Percentiles rank a stretch among this genome's conserved stretches.
Evolutionary conservation across 2,797 vertebrate species (phyloP).

Genomic region (Acestrorhynchus altus): DNA sequence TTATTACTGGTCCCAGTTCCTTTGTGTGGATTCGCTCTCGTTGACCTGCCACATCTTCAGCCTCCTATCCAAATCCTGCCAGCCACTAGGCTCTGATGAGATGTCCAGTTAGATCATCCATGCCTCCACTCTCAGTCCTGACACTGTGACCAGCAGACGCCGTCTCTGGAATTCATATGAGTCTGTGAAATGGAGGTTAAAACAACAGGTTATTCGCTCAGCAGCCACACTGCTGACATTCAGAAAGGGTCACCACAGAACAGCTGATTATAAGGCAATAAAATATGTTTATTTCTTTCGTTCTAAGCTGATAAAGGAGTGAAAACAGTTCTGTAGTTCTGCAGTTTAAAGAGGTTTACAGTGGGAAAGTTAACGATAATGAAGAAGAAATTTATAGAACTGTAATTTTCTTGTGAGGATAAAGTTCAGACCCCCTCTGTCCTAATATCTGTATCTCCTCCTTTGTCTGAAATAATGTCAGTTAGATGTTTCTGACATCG

Average conservation of each 20-base stretch:
- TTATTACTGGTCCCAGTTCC: conserved; percentile 75
- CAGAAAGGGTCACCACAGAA: neutral
- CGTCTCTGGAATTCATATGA: conserved; percentile 47
- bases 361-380: too few relatives aligned
- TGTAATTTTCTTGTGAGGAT: too few relatives aligned
- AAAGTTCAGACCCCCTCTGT: too few relatives aligned
- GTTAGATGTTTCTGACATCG: too few relatives aligned
- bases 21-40: conserved; percentile 73
- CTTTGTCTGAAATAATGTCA: too few relatives aligned
- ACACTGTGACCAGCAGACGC: conserved; percentile 42
- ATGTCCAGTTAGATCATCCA: conserved; percentile 59
- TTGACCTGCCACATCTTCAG: conserved; percentile 74
- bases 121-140: conserved; percentile 52
- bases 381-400: too few relatives aligned
- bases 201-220: conserved; percentile 14
- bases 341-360: neutral
- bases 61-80: conserved; percentile 73
- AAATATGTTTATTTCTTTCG: neutral
- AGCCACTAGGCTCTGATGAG: conserved; percentile 62
- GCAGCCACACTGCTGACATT: neutral
- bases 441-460: too few relatives aligned
- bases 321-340: neutral
- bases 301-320: neutral
- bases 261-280: neutral
- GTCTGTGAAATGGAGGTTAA: conserved; percentile 52